Base-by-base conservation (phyloP, 2,113 vertebrate genomes). In the Furnarius figulus region DNA sequence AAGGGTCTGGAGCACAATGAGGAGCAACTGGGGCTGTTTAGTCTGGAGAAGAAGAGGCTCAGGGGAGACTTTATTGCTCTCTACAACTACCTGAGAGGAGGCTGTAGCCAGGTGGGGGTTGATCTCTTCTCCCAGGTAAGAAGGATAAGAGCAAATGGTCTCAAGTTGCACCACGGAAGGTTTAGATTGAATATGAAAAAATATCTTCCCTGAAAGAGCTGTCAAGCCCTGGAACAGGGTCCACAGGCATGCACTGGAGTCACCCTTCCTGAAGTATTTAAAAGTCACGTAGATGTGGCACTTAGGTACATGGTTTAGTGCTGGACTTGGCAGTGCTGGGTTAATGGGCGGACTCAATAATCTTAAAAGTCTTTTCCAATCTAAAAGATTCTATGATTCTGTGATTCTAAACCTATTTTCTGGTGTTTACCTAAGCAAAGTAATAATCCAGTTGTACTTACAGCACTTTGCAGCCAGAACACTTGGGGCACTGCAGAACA, bases 401-500 rank as follows among this genome's bases (percentile, higher is more conserved):
- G 13, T 44, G 63, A 27, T 15, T 83, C 71, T 75, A 68, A 89
- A 78, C 22, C 31, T 66, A 11, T 92, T 93, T 94, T 88, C 68
- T 42, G 19, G 35, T 72, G 44, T 92, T 96, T 89, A 49, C 52
- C 55, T 90, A 72, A 56, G 49, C 33, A 86, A 88, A 88, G 71
- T 68, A 67, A 84, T 81, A 90, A 95, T 72, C 73, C 37, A 49
- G 49, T 68, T 72, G 73, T 86, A 74, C 5, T 88, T 44, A 28
- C 2, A 88, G 88, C 83, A 84, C 42, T 95, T 92, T 72, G 49
- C 86, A 96, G 85, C 61, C 76, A 81, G 80, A 93, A 92, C 93
- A 93, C 95, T 96, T 95, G 95, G 58, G 95, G 95, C 96, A 90
- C 93, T 96, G 88, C 47, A 90, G 90, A 97, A 96, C 92, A 96